These are phyloP conservation scores for Drosophila mauritiana DNA, from an alignment of 1,140 invertebrate genomes.

Conservation along the genomic window DNA sequence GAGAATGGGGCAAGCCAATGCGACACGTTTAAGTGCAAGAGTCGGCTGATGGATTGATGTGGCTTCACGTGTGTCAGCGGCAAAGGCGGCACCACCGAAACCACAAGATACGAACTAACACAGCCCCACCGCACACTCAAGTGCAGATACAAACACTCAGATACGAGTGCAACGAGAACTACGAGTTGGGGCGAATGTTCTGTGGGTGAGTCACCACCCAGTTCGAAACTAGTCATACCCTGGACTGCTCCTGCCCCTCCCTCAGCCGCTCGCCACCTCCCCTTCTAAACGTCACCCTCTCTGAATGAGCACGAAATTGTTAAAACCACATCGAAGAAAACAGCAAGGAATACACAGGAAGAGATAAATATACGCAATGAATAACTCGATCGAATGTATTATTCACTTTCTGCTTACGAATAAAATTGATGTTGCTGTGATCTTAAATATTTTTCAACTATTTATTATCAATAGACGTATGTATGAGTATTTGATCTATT, in stretches of 20 bases:
- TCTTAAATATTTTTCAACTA: too few species aligned
- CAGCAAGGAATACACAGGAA: constrained; percentile 13
- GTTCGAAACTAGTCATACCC: constrained; percentile 39
- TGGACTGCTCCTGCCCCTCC: constrained; percentile 3
- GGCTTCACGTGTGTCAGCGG: constrained; percentile 50
- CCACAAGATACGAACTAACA: constrained; percentile 33
- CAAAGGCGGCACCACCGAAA: constrained; percentile 9
- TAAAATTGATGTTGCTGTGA: too few species aligned
- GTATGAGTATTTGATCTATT: too few species aligned
- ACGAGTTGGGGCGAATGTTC: constrained; percentile 27
- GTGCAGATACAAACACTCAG: constrained; percentile 8
- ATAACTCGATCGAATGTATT: too few species aligned
- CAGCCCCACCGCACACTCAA: constrained; percentile 4
- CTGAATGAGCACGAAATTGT: constrained; percentile 64
- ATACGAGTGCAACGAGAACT: constrained; percentile 31
- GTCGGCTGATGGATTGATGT: constrained; percentile 64
- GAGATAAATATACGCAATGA: too few species aligned
- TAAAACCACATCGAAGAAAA: constrained; percentile 43
- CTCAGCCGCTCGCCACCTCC: background rate
- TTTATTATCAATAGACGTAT: too few species aligned
- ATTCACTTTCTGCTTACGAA: too few species aligned
- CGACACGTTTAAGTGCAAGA: constrained; percentile 45
- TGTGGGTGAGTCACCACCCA: constrained; percentile 35
- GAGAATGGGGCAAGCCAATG: constrained; percentile 1
- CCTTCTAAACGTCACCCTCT: constrained; percentile 8